Conservation (phyloP, 1,140 invertebrate species). For the Drosophila tristis region DNA sequence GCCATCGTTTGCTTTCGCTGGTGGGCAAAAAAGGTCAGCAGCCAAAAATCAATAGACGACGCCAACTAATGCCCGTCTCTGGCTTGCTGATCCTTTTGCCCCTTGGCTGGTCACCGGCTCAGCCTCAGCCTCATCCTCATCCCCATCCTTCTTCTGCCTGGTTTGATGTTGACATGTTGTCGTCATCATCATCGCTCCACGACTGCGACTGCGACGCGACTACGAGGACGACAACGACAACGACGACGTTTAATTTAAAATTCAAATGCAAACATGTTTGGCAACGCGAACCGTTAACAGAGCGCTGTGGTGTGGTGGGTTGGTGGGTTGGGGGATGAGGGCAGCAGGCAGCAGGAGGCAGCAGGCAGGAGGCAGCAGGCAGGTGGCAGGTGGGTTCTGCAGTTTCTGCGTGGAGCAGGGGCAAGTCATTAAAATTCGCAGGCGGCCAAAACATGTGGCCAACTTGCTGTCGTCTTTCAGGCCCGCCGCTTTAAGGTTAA, state of each 20-base stretch:
- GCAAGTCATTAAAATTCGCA: slow-evolving; percentile 75
- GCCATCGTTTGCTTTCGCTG: too few relatives aligned
- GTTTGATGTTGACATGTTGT: slow-evolving; percentile 63
- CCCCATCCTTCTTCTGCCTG: slow-evolving; percentile 25
- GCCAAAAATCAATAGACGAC: slow-evolving; percentile 65
- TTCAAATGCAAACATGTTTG: slow-evolving; percentile 77
- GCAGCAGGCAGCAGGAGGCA: not conserved
- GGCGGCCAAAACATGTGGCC: slow-evolving; percentile 64
- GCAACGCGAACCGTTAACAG: slow-evolving; percentile 42
- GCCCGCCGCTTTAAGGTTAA: slow-evolving; percentile 57
- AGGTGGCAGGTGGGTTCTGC: slow-evolving; percentile 19
- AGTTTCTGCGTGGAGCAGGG: slow-evolving; percentile 6
- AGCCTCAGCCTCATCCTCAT: slow-evolving; percentile 3
- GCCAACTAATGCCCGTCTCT: slow-evolving; percentile 33
- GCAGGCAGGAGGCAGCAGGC: not conserved
- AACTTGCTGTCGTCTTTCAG: slow-evolving; percentile 26
- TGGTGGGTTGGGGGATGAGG: not conserved
- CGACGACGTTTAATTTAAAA: slow-evolving; percentile 73
- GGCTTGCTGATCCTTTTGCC: slow-evolving; percentile 2
- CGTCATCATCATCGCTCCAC: slow-evolving; percentile 44
- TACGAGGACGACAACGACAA: slow-evolving; percentile 33
- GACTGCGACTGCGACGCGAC: slow-evolving; percentile 25
- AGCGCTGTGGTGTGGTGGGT: not conserved
- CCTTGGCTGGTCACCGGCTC: too few relatives aligned
- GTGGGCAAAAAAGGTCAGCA: slow-evolving; percentile 58